Percentiles rank a stretch among this genome's conserved stretches.
Evolutionary conservation across 2,113 vertebrate species (phyloP).

Genomic region (Mustela nigripes): DNA sequence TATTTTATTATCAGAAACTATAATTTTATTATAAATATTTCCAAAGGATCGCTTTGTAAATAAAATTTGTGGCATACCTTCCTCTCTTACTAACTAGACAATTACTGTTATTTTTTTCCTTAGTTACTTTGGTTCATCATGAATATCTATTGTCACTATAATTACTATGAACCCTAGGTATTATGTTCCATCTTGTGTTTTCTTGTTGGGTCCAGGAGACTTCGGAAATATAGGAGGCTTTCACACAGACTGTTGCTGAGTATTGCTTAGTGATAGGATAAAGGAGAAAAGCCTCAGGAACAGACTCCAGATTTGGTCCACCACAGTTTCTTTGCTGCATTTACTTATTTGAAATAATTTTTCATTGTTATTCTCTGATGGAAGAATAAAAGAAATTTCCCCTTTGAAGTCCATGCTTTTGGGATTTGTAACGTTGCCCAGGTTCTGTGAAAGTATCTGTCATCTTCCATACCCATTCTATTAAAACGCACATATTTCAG

Average conservation of each 20-base stretch:
- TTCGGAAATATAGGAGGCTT: background rate
- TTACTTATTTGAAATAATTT: conserved; percentile 2
- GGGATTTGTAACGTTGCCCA: conserved; percentile 32
- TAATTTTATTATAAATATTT: conserved; percentile 14
- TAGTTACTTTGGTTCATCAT: conserved; percentile 16
- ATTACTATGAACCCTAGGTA: background rate
- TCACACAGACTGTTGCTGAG: background rate
- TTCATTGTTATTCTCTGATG: conserved; percentile 26
- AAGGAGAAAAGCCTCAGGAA: background rate
- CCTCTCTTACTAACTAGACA: background rate
- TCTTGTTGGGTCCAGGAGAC: background rate
- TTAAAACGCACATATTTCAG: background rate
- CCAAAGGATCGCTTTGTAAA: conserved; percentile 22
- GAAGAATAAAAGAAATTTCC: conserved; percentile 26
- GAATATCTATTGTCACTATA: background rate
- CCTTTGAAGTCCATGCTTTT: background rate
- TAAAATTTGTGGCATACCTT: background rate
- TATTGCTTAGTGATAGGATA: background rate
- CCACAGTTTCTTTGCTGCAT: background rate
- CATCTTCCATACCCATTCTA: background rate
- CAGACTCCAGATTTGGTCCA: conserved; percentile 3
- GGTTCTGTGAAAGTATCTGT: background rate
- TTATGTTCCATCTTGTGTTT: background rate
- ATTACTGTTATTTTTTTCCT: background rate
- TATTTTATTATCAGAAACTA: conserved; percentile 23